Evolutionary conservation across 1,140 invertebrate genomes (phyloP).

Genomic region (Drosophila malerkotliana): DNA sequence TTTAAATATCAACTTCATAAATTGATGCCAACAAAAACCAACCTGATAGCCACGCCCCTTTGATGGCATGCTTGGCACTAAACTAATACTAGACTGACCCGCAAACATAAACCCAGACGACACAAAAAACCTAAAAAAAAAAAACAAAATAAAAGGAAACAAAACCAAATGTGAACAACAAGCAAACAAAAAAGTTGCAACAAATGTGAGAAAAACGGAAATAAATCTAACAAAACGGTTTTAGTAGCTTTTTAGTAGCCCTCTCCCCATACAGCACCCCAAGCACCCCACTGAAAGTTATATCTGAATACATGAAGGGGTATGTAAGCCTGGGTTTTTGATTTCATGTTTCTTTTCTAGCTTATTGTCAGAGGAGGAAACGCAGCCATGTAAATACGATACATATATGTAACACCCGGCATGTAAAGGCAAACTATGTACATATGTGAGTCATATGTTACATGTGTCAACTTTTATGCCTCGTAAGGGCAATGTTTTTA

Average conservation of each 20-base stretch:
- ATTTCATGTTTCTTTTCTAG: constrained; percentile 59
- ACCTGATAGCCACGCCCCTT: constrained; percentile 16
- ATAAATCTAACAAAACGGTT: constrained; percentile 80
- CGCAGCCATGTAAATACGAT: constrained; percentile 1
- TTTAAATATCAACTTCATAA: constrained; percentile 45
- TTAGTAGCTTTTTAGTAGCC: constrained; percentile 45
- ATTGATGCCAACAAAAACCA: constrained; percentile 35
- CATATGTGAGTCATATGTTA: constrained; percentile 25
- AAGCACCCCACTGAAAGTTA: constrained; percentile 20
- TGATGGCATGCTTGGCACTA: constrained; percentile 36
- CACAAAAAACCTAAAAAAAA: background rate
- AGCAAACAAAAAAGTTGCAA: constrained; percentile 58
- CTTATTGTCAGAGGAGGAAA: constrained; percentile 60
- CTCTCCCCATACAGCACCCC: background rate
- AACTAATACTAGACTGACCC: constrained; percentile 53
- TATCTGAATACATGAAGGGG: constrained; percentile 29
- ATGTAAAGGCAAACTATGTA: constrained; percentile 7
- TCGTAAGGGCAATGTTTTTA: constrained; percentile 74
- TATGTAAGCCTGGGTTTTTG: constrained; percentile 34
- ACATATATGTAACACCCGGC: constrained; percentile 8
- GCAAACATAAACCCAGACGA: constrained; percentile 42
- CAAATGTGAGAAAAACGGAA: constrained; percentile 70
- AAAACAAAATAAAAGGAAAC: background rate
- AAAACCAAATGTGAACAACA: constrained; percentile 20
- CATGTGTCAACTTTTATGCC: constrained; percentile 72